Evolutionary conservation across 1,140 invertebrate species (phyloP).

Genomic region (Aphaenogaster rudis): DNA sequence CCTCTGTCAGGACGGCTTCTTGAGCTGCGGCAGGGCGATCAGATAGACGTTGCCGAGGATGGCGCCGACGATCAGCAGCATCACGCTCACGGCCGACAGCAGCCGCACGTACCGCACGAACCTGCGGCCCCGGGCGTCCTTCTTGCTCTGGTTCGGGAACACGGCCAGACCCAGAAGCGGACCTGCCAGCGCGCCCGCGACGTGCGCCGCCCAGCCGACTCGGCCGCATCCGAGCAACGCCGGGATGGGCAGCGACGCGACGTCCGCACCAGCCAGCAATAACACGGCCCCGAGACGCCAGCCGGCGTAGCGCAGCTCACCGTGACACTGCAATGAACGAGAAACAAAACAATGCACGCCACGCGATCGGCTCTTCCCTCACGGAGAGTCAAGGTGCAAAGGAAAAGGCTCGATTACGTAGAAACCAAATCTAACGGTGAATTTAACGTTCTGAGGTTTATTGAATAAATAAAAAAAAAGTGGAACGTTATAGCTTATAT

Average conservation of each 20-base stretch:
- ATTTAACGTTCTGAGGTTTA: background rate
- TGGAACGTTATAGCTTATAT: background rate
- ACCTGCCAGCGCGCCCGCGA: conserved; percentile 93
- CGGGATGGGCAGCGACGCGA: conserved; percentile 85
- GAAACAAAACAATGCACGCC: background rate
- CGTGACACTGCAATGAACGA: conserved; percentile 88
- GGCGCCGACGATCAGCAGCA: conserved; percentile 83
- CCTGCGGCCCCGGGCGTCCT: conserved; percentile 81
- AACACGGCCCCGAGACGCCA: conserved; percentile 88
- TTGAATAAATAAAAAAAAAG: background rate
- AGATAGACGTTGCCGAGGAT: conserved; percentile 85
- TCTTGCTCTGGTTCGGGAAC: conserved; percentile 88
- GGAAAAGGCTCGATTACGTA: background rate
- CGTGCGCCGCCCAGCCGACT: conserved; percentile 93
- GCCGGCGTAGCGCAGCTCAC: conserved; percentile 88
- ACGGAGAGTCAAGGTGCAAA: background rate
- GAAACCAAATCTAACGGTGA: background rate
- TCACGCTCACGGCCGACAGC: conserved; percentile 82
- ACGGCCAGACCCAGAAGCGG: conserved; percentile 93
- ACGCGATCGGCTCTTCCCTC: background rate
- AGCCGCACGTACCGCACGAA: conserved; percentile 84
- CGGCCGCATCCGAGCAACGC: conserved; percentile 83
- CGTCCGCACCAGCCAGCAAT: conserved; percentile 89
- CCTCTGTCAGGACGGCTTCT: conserved; percentile 84
- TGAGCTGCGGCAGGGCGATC: conserved; percentile 83